Evolutionary conservation across 1,140 invertebrate species (phyloP).

Genomic region (Drosophila virilis): DNA sequence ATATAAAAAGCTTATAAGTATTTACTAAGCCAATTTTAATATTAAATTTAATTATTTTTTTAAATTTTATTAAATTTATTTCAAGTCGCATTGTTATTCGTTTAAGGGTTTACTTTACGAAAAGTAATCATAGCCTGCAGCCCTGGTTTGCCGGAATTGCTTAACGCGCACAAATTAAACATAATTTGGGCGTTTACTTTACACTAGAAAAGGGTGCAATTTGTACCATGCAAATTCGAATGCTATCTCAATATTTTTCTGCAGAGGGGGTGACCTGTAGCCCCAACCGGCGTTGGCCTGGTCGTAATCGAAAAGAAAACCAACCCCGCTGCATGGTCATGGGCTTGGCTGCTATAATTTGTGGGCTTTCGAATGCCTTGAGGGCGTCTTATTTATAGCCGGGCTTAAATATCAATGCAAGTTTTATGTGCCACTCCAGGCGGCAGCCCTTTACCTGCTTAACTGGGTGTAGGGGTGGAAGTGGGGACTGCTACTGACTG

Average conservation of each 20-base stretch:
- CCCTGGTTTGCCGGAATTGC: constrained; percentile 15
- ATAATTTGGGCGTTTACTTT: constrained; percentile 31
- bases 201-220: constrained; percentile 39
- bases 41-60: no score
- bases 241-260: constrained; percentile 63
- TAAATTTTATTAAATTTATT: background rate
- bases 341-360: constrained; percentile 61
- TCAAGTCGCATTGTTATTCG: background rate
- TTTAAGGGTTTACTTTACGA: background rate
- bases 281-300: background rate
- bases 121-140: background rate
- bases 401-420: constrained; percentile 81
- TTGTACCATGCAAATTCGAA: constrained; percentile 65
- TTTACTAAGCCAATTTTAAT: no score
- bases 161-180: constrained; percentile 27
- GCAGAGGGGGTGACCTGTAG: background rate
- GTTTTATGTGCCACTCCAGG: constrained; percentile 46
- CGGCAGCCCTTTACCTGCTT: constrained; percentile 45
- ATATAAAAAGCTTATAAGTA: no score
- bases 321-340: constrained; percentile 43
- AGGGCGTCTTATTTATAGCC: constrained; percentile 80
- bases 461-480: background rate
- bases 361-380: constrained; percentile 71
- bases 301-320: constrained; percentile 34
- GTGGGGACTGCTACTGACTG: constrained; percentile 1